A percentile compares a stretch with the other conserved stretches of the same genome.
Conservation (phyloP, 2,797 vertebrate genomes). For the Vipera ursinii region DNA sequence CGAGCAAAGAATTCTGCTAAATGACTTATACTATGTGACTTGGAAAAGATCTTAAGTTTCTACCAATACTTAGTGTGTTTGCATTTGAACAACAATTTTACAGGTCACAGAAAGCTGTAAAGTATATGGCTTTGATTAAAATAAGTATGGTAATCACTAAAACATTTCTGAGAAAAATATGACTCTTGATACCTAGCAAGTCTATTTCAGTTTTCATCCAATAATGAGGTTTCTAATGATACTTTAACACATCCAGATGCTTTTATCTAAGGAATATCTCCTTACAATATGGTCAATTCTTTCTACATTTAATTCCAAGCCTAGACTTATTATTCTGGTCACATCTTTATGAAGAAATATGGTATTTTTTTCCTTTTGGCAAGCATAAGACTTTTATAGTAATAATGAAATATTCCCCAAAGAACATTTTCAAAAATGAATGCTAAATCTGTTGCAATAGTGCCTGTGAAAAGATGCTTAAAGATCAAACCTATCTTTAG, state of each 20-base stretch:
- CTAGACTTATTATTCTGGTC: background rate
- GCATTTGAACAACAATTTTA: background rate
- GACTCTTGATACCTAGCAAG: slow-evolving; percentile 3
- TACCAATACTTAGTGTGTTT: background rate
- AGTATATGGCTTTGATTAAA: background rate
- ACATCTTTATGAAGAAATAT: background rate
- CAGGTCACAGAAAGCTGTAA: background rate
- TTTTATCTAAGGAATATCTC: slow-evolving; percentile 1
- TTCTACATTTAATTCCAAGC: background rate
- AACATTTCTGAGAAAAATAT: background rate
- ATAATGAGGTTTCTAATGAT: background rate
- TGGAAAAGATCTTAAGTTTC: background rate
- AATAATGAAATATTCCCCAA: background rate
- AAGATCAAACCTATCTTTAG: background rate
- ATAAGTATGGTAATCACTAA: background rate
- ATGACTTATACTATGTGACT: background rate
- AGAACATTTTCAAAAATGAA: background rate
- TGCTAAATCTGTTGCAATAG: background rate
- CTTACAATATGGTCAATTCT: background rate
- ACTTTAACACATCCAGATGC: background rate
- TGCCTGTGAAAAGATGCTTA: background rate
- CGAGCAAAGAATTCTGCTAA: background rate
- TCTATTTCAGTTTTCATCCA: background rate
- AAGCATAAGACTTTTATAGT: background rate
- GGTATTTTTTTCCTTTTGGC: background rate